A percentile compares a stretch with the other conserved stretches of the same genome.
Conservation (phyloP, 2,888 invertebrate species). For the Lasioglossum leucozonium region DNA sequence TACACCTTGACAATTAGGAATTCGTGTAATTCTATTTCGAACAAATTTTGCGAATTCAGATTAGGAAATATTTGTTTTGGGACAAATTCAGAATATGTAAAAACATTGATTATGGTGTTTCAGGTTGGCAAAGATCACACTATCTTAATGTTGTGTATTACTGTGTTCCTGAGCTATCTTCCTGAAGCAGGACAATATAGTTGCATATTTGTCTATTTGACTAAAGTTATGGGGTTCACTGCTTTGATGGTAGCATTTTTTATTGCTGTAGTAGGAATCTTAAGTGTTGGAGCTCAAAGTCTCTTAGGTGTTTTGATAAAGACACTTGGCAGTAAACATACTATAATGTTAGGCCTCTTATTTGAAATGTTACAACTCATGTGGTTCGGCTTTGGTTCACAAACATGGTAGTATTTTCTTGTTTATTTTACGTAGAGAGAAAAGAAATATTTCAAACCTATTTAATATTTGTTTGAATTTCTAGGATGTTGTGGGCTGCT, state of each 20-base stretch:
- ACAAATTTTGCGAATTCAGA: background rate
- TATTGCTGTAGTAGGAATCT: conserved; percentile 97
- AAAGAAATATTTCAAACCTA: background rate
- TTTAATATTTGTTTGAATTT: conserved; percentile 43
- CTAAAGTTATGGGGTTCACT: conserved; percentile 98
- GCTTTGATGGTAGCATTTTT: conserved; percentile 98
- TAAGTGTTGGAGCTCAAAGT: conserved; percentile 98
- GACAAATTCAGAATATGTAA: conserved; percentile 5
- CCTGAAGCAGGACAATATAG: conserved; percentile 99
- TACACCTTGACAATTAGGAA: conserved; percentile 15
- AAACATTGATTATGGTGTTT: conserved; percentile 35
- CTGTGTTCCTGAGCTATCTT: conserved; percentile 98
- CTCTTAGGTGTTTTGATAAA: conserved; percentile 89
- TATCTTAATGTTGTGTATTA: conserved; percentile 97
- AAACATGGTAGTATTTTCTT: conserved; percentile 90
- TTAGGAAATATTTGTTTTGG: background rate
- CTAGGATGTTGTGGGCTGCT: conserved; percentile 99
- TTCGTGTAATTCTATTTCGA: conserved; percentile 28
- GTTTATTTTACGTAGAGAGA: background rate
- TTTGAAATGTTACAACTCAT: conserved; percentile 98
- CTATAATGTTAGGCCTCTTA: conserved; percentile 97
- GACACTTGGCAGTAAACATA: conserved; percentile 96
- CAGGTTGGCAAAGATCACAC: conserved; percentile 97
- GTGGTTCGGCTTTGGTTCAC: conserved; percentile 98
- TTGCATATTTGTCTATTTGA: conserved; percentile 99